These are phyloP conservation scores for Epistrophe eligans DNA, from an alignment of 2,888 invertebrate genomes.

Conservation along the genomic window DNA sequence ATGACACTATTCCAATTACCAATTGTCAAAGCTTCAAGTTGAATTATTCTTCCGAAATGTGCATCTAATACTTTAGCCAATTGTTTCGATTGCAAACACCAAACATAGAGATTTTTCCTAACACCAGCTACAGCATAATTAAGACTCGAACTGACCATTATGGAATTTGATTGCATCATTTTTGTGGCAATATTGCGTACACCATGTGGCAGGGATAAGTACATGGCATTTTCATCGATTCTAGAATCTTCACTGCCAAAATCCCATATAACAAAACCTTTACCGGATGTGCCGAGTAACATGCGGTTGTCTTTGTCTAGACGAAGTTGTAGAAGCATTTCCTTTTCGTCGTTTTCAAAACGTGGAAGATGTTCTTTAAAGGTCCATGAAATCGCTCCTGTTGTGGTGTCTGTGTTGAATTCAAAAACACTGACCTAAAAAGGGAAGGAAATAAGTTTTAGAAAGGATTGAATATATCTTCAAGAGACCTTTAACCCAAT, in stretches of 20 bases:
- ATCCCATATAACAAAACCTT: slow-evolving; percentile 94
- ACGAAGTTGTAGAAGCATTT: slow-evolving; percentile 92
- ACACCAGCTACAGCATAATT: slow-evolving; percentile 98
- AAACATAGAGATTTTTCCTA: slow-evolving; percentile 96
- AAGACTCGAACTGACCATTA: slow-evolving; percentile 95
- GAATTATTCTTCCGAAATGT: slow-evolving; percentile 98
- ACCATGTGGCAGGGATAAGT: slow-evolving; percentile 91
- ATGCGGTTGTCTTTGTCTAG: slow-evolving; percentile 92
- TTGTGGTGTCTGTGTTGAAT: slow-evolving; percentile 78
- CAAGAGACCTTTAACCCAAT: too few relatives aligned
- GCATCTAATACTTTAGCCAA: slow-evolving; percentile 97
- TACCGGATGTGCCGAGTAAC: slow-evolving; percentile 92
- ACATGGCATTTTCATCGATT: slow-evolving; percentile 86
- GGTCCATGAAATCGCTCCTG: slow-evolving; percentile 85
- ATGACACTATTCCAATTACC: slow-evolving; percentile 97
- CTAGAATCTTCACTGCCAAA: slow-evolving; percentile 85
- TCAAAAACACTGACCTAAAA: slow-evolving; percentile 79
- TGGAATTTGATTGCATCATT: slow-evolving; percentile 95
- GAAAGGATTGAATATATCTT: neutral
- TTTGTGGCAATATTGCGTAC: slow-evolving; percentile 96
- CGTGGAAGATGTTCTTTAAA: slow-evolving; percentile 87
- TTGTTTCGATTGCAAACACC: slow-evolving; percentile 92
- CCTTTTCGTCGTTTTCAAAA: slow-evolving; percentile 89
- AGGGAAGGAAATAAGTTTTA: neutral
- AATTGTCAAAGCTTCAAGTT: slow-evolving; percentile 93